Evolutionary conservation across 2,888 invertebrate species (phyloP), one percentile per base, ranked within the genome.

Genomic region (Conomelus anceps): DNA sequence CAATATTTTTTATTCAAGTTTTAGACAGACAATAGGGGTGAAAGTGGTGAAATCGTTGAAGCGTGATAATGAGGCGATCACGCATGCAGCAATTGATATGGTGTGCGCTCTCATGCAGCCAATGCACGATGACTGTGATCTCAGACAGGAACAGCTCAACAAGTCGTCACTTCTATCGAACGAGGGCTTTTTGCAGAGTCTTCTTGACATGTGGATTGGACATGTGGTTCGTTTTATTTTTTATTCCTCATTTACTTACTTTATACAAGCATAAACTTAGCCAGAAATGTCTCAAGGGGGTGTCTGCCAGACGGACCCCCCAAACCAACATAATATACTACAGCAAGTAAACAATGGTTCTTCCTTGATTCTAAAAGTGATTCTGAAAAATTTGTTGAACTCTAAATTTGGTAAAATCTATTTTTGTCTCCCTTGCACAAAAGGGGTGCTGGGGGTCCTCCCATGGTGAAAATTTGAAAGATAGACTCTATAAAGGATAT

Each of bases 41-140:
- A 98, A 98, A 93, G 98, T 99, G 6, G 98, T 99, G 85, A 96
- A 96, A 90, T 98, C 99, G 0, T 93, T 99, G 90, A 96, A 98
- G 89, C 95, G 97, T 91, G 97, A 98, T 91, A 96, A 98, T 92
- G 95, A 97, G 91, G 98, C 98, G 11, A 97, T 99, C 26, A 97
- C 98, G 20, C 98, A 99, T 94, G 98, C 99, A 3, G 99, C 99
- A 4, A 95, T 99, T 89, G 99, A 99, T 94, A 98, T 99, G 94
- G 96, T 99, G 90, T 99, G 98, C 93, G 98, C 99, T 22, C 95
- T 99, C 24, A 98, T 99, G 98, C 99, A 99, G 94, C 99, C 99
- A 0, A 99, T 99, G 97, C 97, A 97, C 92, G 97, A 98, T 91
- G 98, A 99, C 93, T 99, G 98, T 92, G 99, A 99, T 94, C 94